Evolutionary conservation across 1,140 invertebrate genomes (phyloP), one percentile per base, ranked within the genome.

Genomic region (Leptinotarsa undecemlineata): DNA sequence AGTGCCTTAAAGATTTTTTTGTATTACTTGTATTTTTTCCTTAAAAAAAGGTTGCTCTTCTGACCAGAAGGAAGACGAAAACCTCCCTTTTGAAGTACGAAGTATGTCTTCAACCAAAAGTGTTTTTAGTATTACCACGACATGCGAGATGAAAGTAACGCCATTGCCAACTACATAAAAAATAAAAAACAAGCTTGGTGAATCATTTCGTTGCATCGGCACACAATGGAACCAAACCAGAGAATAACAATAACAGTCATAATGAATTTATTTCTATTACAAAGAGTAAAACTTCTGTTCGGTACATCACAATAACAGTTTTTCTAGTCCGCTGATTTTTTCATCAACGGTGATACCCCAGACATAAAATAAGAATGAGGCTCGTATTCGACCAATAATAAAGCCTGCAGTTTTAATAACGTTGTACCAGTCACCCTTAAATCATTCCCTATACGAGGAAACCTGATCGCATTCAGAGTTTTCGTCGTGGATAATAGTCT

Each of bases 341-440:
- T 68, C 66, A 68, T 68, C 66, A 68, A 33, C 23, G 23, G 11
- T 48, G 42, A 68, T 68, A 68, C 33, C 42, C n/a, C 63, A 66
- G 63, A 66, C 63, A 66, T 66, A 33, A 33, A 66, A 66, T 66
- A 66, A 66, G 63, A 66, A 66, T 66, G 63, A 21, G 21, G 20
- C 63, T 33, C 63, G 21, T 33, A 66, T 66, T 21, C 21, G 21
- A 21, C 63, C 63, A 69, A 47, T 69, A 57, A 69, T 69, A 69
- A 69, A 69, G 68, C 48, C 68, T 47, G 68, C 42, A 21, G 68
- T 69, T 69, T 69, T 48, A 69, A 48, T 69, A 69, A 69, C 68
- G 42, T 51, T 20, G 68, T 47, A 47, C 68, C 42, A 20, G 47
- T 20, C 48, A 48, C 68, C 42, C 68, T 21, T 48, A 48, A 69